These are phyloP conservation scores for Myotis lucifugus DNA, from an alignment of 2,113 vertebrate genomes.

Conservation along the genomic window DNA sequence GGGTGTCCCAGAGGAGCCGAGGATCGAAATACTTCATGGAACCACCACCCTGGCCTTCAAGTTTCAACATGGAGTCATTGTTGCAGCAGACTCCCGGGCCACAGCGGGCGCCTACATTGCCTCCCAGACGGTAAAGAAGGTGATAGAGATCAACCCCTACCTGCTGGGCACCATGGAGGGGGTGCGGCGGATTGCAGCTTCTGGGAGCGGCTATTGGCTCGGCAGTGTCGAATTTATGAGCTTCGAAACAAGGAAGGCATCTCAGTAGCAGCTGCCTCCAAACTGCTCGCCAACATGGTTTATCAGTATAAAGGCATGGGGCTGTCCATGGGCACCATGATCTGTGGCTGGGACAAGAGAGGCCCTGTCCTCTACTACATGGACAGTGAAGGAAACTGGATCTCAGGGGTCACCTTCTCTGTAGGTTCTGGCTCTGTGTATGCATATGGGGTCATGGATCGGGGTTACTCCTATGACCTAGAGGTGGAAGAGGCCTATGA, in stretches of 20 bases:
- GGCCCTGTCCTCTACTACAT: conserved; percentile 95
- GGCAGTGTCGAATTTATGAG: conserved; percentile 94
- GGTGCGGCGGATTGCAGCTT: conserved; percentile 95
- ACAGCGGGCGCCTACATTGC: conserved; percentile 94
- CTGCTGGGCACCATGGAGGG: conserved; percentile 96
- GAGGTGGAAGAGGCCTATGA: conserved; percentile 90
- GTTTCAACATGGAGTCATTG: conserved; percentile 93
- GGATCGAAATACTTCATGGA: conserved; percentile 93
- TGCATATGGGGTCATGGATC: conserved; percentile 94
- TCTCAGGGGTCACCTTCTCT: conserved; percentile 90
- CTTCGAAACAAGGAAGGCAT: conserved; percentile 96
- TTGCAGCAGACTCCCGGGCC: conserved; percentile 94
- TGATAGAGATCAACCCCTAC: conserved; percentile 95
- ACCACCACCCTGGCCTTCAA: conserved; percentile 94
- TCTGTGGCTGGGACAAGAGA: conserved; percentile 96
- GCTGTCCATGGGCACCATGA: conserved; percentile 97
- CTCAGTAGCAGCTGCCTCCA: conserved; percentile 94
- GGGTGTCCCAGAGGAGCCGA: conserved; percentile 83
- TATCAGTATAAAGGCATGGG: conserved; percentile 97
- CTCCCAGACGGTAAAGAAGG: conserved; percentile 95
- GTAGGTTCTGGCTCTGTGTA: conserved; percentile 96
- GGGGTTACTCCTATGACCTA: conserved; percentile 88
- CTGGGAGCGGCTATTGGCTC: conserved; percentile 93
- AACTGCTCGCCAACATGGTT: conserved; percentile 97
- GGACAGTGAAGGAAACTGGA: conserved; percentile 93